These are phyloP conservation scores for Aleiodes leptofemur DNA, from an alignment of 2,888 invertebrate genomes.

Conservation along the genomic window DNA sequence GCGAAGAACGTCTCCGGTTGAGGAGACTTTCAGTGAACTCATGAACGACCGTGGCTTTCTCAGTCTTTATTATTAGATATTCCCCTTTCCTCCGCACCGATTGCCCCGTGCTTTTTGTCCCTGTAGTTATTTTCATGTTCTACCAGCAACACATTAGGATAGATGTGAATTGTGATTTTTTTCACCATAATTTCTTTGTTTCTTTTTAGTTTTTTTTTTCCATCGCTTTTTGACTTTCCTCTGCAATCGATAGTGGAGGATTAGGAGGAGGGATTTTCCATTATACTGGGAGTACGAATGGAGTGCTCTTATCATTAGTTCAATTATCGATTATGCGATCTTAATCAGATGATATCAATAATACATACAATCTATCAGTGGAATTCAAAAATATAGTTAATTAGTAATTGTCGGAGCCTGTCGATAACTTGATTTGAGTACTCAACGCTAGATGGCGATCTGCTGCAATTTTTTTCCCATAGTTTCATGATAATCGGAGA, in stretches of 20 bases:
- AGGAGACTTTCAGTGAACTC: slow-evolving; percentile 53
- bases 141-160: slow-evolving; percentile 30
- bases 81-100: slow-evolving; percentile 59
- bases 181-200: neutral
- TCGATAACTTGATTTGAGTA: neutral
- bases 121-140: slow-evolving; percentile 72
- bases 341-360: neutral
- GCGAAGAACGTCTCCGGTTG: slow-evolving; percentile 17
- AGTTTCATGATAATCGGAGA: neutral
- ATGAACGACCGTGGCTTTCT: slow-evolving; percentile 60
- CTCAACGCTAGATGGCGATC: neutral
- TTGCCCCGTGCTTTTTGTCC: slow-evolving; percentile 50
- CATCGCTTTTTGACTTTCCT: neutral
- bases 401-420: neutral
- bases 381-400: neutral
- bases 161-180: slow-evolving; percentile 13
- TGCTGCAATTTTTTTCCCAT: neutral
- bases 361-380: neutral
- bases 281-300: neutral
- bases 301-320: neutral
- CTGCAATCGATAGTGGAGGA: neutral
- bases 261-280: neutral
- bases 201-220: neutral
- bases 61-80: slow-evolving; percentile 70
- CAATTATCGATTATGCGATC: neutral